Evolutionary conservation across 2,888 invertebrate genomes (phyloP).

Genomic region (Arge pagana): DNA sequence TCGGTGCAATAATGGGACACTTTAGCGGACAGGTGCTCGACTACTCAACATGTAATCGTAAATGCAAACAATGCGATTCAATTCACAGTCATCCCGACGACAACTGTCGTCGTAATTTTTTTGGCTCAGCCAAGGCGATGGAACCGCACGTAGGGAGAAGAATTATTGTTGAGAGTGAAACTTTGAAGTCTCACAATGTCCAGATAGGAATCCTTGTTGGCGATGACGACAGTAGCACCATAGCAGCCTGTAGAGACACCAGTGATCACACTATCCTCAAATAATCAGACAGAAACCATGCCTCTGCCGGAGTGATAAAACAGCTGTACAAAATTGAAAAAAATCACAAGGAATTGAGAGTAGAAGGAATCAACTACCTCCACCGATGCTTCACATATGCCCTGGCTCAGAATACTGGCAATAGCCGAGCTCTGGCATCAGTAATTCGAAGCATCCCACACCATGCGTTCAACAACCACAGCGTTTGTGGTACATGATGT

Average conservation of each 20-base stretch:
- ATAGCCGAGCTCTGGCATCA: slow-evolving; percentile 5
- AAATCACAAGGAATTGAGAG: slow-evolving; percentile 1
- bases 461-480: slow-evolving; percentile 22
- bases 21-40: slow-evolving; percentile 3
- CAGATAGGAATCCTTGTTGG: slow-evolving; percentile 3
- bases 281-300: slow-evolving; percentile 2
- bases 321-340: background rate
- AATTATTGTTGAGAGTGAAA: background rate
- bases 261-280: background rate
- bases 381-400: slow-evolving; percentile 26
- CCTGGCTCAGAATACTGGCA: slow-evolving; percentile 19
- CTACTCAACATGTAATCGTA: slow-evolving; percentile 1
- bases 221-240: slow-evolving; percentile 1
- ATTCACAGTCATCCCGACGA: background rate
- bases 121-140: slow-evolving; percentile 1
- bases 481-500: slow-evolving; percentile 25
- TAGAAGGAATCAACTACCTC: slow-evolving; percentile 6
- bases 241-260: no score
- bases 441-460: slow-evolving; percentile 21
- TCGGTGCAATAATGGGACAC: background rate
- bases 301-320: background rate
- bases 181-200: background rate
- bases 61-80: slow-evolving; percentile 6
- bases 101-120: slow-evolving; percentile 4
- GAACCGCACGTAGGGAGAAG: no score